Evolutionary conservation across 2,113 vertebrate species (phyloP), one percentile per base, ranked within the genome.

Genomic region (Rhagologus leucostigma): DNA sequence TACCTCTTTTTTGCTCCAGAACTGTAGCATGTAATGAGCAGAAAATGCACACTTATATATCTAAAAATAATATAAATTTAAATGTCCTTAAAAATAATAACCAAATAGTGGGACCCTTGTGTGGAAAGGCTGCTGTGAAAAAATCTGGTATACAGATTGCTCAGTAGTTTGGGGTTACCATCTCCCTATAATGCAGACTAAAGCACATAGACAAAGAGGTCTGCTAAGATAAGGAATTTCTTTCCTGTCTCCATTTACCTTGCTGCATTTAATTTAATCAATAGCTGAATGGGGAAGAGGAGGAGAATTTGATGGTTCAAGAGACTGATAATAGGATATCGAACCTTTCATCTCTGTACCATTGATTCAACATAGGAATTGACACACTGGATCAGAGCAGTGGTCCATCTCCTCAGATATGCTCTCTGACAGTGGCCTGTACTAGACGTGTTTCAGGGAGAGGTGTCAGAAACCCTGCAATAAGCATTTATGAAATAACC

Each of bases 21-120:
- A 97, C 86, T 68, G 56, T 86, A 93, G 92, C 39, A 46, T n/a
- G 70, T 98, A 98, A 98, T 98, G 96, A 98, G 97, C 93, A 95
- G 89, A 90, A 98, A 97, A 97, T 95, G 93, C 87, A 97, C 95
- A 93, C 87, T 95, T 76, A 75, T 59, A 60, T 79, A 65, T 82
- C 59, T 96, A 89, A 96, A 97, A 96, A 90, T 84, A 96, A 91
- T 77, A 93, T 79, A 93, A 87, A 80, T 8, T 93, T 93, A 83
- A 83, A 89, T 79, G 70, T 77, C 10, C 59, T 65, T 87, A 84
- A 85, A 96, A 95, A 95, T 93, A 95, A 91, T 47, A 75, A 62
- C 84, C 41, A 88, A 84, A 95, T 73, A 91, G 90, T 68, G 30
- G 53, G 35, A 50, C 53, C 29, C 53, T 92, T 92, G 19, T 60